A percentile compares a stretch with the other conserved stretches of the same genome.
phyloP scores from a whole-genome alignment of 2,113 vertebrate species.

The Vulpes vulpes region DNA sequence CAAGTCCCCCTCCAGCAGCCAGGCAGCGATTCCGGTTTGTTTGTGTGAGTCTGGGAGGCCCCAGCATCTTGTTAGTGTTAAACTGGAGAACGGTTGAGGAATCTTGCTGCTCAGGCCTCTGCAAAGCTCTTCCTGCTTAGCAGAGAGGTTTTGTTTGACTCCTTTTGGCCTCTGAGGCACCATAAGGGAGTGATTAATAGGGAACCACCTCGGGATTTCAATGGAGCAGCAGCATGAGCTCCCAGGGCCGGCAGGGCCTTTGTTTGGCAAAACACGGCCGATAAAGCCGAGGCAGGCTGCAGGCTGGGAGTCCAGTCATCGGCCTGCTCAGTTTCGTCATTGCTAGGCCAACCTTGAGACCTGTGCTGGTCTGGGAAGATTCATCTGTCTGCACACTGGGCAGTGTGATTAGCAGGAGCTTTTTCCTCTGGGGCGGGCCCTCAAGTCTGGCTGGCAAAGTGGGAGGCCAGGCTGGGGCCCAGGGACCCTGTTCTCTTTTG shows the following conservation, averaged over 20 bases:
- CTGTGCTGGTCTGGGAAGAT: slow-evolving; percentile 21
- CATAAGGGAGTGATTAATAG: slow-evolving; percentile 38
- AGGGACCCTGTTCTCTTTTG: not conserved
- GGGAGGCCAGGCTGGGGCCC: not conserved
- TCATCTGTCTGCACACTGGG: not conserved
- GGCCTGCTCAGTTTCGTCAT: not conserved
- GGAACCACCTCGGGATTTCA: slow-evolving; percentile 42
- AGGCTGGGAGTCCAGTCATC: not conserved
- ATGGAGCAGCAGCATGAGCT: not conserved
- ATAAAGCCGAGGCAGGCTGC: not conserved
- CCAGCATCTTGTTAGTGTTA: not conserved
- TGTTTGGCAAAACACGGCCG: not conserved
- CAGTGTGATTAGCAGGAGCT: slow-evolving; percentile 4
- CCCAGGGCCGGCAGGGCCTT: not conserved
- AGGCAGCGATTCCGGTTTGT: not conserved
- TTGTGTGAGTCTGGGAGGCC: not conserved
- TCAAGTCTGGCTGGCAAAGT: no score
- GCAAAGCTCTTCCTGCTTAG: slow-evolving; percentile 63
- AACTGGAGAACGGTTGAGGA: not conserved
- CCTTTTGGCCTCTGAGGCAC: slow-evolving; percentile 43
- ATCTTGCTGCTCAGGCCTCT: slow-evolving; percentile 19
- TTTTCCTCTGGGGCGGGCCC: not conserved
- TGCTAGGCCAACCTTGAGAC: slow-evolving; percentile 58
- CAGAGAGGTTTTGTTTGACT: slow-evolving; percentile 70
- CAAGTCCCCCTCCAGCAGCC: accelerated